Base-by-base conservation (phyloP, 2,113 vertebrate species). In the Pelobates fuscus region DNA sequence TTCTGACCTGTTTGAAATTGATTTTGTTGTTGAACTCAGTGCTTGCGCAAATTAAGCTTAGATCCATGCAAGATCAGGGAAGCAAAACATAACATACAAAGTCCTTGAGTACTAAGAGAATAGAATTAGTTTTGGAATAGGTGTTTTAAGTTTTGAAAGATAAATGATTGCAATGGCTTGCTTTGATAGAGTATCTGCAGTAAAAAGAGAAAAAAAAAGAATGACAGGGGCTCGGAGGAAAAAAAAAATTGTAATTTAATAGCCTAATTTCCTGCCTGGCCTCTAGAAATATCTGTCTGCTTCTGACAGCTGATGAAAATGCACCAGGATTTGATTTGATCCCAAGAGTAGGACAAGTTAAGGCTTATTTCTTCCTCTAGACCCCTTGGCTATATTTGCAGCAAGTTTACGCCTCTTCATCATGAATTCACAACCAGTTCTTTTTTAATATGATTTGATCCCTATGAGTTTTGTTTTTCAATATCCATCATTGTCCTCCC, bases 251-350 rank as follows among this genome's bases (percentile, higher is more conserved):
- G 92, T 92, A 93, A 95, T 93, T 94, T 95, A 94, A 97, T 94
- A 95, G 93, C 91, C 93, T 95, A 86, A 96, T 95, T 96, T 97
- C 94, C 94, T 95, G 89, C 89, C 87, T 81, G 68, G 88, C 84
- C 93, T 88, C 82, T 88, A 91, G 86, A 95, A 92, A 89, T 90
- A 92, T 88, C 88, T 90, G 81, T 91, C 89, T 81, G 84, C 88
- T 86, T 83, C 92, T 93, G 93, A 95, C 92, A 94, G 92, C 78
- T 92, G 94, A 96, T 89, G 92, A 91, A 94, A 94, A 94, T 90
- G 89, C 88, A 91, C 71, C 49, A 81, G 81, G 84, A 89, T 92
- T 90, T 93, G 91, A 94, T 94, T 91, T 89, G 86, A 87, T 94
- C 84, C 85, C 86, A 78, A 74, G 82, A 79, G 86, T 83, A 83